Percentiles rank a stretch among this genome's conserved stretches.
Evolutionary conservation across 2,888 invertebrate genomes (phyloP).

Genomic region (Drosophila trichaetosa): DNA sequence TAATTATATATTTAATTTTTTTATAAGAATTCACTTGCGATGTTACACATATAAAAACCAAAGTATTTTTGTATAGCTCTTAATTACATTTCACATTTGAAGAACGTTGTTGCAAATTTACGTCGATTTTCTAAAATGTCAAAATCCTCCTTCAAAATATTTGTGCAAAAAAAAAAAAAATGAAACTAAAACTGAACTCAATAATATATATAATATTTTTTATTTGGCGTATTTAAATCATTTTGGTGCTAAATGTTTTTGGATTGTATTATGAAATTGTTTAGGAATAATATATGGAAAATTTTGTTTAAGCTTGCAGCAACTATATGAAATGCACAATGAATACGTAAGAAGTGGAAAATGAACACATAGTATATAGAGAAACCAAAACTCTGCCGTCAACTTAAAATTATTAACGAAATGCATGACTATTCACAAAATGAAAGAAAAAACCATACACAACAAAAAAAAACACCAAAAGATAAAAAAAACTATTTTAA

Average conservation of each 20-base stretch:
- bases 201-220: conserved; percentile 31
- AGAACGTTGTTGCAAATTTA: conserved; percentile 69
- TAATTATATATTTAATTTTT: conserved; percentile 44
- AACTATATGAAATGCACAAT: conserved; percentile 44
- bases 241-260: conserved; percentile 70
- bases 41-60: conserved; percentile 55
- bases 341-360: conserved; percentile 17
- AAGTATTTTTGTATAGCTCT: conserved; percentile 69
- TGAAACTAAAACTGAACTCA: conserved; percentile 30
- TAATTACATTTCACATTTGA: conserved; percentile 36
- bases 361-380: conserved; percentile 32
- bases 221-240: conserved; percentile 62
- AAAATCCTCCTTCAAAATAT: conserved; percentile 33
- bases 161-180: conserved; percentile 43
- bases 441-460: conserved; percentile 4
- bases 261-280: conserved; percentile 49
- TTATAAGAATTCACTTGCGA: conserved; percentile 36
- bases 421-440: conserved; percentile 8
- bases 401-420: conserved; percentile 27
- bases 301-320: conserved; percentile 66
- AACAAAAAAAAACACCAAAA: conserved; percentile 34
- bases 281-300: conserved; percentile 35
- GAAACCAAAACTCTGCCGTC: conserved; percentile 56
- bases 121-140: conserved; percentile 45
- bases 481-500: conserved; percentile 30